A percentile compares a stretch with the other conserved stretches of the same genome.
Conservation (phyloP, 2,888 invertebrate genomes). For the Drosophila heteroneura region DNA sequence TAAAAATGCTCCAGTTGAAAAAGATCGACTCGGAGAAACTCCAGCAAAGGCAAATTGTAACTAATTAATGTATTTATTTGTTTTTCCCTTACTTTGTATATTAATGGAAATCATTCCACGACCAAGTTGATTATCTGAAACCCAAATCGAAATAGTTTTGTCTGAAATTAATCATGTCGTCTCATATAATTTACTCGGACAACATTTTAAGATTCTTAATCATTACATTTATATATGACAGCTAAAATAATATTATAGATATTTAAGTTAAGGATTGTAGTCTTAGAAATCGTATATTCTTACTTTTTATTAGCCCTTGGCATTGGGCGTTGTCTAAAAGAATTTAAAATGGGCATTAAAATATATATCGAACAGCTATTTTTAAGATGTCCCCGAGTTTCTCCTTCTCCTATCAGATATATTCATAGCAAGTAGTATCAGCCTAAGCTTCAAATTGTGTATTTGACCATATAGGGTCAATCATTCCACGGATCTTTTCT, state of each 20-base stretch:
- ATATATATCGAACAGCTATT: not conserved
- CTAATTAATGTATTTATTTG: not conserved
- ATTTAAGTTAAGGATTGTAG: not conserved
- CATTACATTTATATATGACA: not conserved
- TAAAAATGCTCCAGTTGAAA: not conserved
- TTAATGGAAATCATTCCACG: not conserved
- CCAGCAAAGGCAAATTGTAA: not conserved
- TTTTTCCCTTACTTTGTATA: not conserved
- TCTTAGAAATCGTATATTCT: not conserved
- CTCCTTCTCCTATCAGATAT: not conserved
- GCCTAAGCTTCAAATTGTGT: not conserved
- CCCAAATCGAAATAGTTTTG: not conserved
- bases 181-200: not conserved
- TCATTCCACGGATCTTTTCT: not conserved
- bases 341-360: not conserved
- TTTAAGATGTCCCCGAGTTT: not conserved
- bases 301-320: not conserved
- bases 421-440: not conserved
- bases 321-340: not conserved
- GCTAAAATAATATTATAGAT: not conserved
- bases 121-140: not conserved
- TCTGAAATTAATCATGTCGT: not conserved
- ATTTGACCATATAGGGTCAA: not conserved
- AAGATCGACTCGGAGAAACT: not conserved
- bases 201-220: too few relatives aligned